Base-by-base conservation (phyloP, 1,140 invertebrate species). In the Zaprionus tsacasi region DNA sequence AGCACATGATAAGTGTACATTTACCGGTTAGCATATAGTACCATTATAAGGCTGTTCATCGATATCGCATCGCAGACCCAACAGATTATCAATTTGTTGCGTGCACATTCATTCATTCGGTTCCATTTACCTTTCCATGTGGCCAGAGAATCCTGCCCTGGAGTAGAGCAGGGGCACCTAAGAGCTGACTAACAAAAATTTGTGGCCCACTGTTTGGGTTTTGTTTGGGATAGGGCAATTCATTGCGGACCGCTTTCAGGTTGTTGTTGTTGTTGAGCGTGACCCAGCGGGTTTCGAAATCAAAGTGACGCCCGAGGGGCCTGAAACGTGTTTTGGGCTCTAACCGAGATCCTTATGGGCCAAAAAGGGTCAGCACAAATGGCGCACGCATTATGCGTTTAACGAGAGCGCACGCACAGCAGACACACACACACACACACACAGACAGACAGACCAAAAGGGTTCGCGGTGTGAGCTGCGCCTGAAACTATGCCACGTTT, bases 1-100 rank as follows among this genome's bases (percentile, higher is more conserved):
- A 79, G 21, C 21, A 57, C 59, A 69, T 61, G 68, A 79, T 76
- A 78, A 45, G 60, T 69, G 58, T 43, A 60, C 58, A 68, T 60
- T 68, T 61, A 48, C 38, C 63, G 13, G 17, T 17, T 25, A 50
- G 17, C 45, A 50, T 50, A 21, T 8, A n/a, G n/a, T n/a, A 25
- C 15, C 21, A 75, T 63, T 63, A 52, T 50, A 35, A 56, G 52
- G 43, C 50, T 40, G 43, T 25, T 55, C 33, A 43, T 54, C 64
- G 77, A 68, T 68, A 86, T 73, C 70, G n/a, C n/a, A 86, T 76
- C 75, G 5, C 13, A 43, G n/a, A 13, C 25, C 63, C 21, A 63
- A 52, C 40, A 81, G 76, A 79, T 76, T 78, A 76, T 81, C 79
- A 81, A 79, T 78, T 81, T 70, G 77, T 78, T 70, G 67, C 71